Evolutionary conservation across 2,113 vertebrate genomes (phyloP), one percentile per base, ranked within the genome.

Genomic region (Vulpes lagopus): DNA sequence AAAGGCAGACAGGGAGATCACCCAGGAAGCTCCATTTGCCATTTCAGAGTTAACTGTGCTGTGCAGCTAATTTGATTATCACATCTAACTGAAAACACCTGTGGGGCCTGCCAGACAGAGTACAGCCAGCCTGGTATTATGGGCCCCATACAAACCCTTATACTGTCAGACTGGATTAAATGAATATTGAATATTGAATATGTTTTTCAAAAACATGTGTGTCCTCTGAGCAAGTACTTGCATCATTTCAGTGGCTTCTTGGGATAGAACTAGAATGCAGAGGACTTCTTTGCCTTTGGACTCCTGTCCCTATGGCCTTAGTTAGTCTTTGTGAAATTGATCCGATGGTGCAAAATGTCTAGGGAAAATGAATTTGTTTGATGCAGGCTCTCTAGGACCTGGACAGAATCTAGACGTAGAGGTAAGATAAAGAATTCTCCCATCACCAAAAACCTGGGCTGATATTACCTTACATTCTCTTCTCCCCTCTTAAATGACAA

Each of bases 11-110:
- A 15, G 43, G 55, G 86, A 95, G 83, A 91, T 71, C 69, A 23
- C 86, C 92, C 92, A 55, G 92, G 95, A 90, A 82, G 93, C 83
- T 96, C 11, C 0, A 16, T 96, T 92, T 94, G 92, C 90, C 55
- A 0, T 97, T 96, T 76, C 53, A 94, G 82, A 43, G 27, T 15
- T 93, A 23, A 80, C 82, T 1, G 3, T 88, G 25, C 69, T 95
- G 73, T 81, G 71, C 17, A 60, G 80, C 91, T 98, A 95, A 97
- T 97, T 96, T 73, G 96, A 98, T 98, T 79, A 91, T 96, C 57
- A 96, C 71, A 1, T 97, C 96, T 98, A 98, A 98, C 95, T 87
- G 89, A 95, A 98, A 98, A 96, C 95, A 97, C 96, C 89, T 97
- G 97, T 59, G 92, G 79, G 76, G 92, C 74, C 89, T 64, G 51